Evolutionary conservation across 2,888 invertebrate genomes (phyloP), one percentile per base, ranked within the genome.

Genomic region (Macropis europaea): DNA sequence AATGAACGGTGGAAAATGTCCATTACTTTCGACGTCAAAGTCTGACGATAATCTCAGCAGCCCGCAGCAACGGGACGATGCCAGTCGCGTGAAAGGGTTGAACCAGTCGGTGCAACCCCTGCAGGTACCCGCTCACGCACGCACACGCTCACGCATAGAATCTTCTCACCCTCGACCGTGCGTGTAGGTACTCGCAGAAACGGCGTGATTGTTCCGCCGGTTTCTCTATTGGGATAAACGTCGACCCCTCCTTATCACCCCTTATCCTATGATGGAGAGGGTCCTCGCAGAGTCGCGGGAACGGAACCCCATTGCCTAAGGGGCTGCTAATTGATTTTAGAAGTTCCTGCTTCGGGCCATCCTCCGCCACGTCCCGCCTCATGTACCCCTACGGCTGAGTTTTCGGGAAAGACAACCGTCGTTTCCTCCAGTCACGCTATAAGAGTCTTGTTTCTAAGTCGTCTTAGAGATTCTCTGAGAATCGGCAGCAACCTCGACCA

Each of bases 261-360:
- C 81, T 82, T 79, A 80, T 76, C 77, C 76, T 77, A 76, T 77
- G 77, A 80, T 71, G 76, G 64, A 76, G 67, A 77, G 82, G 71
- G 76, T 72, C 69, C 63, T 72, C 59, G 61, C 66, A 64, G 43
- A 71, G 69, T 82, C 77, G 74, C 77, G 75, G 73, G 74, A 81
- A 74, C 72, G 71, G 76, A 79, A 76, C 76, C 77, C 78, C 76
- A 71, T 60, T 66, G 82, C 84, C 85, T 81, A 76, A 86, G 86
- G 86, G 87, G 84, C 84, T 89, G 88, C 88, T 89, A 88, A 89
- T 89, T 89, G 89, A 89, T 88, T 89, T 88, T 87, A 84, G 83
- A 88, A 89, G 88, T 89, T 88, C 76, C 84, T 82, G 75, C 76
- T 75, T 70, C 73, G 75, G 73, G 66, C 74, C 64, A 57, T 67